Evolutionary conservation across 1,140 invertebrate species (phyloP).

Genomic region (Campoletis sonorensis): DNA sequence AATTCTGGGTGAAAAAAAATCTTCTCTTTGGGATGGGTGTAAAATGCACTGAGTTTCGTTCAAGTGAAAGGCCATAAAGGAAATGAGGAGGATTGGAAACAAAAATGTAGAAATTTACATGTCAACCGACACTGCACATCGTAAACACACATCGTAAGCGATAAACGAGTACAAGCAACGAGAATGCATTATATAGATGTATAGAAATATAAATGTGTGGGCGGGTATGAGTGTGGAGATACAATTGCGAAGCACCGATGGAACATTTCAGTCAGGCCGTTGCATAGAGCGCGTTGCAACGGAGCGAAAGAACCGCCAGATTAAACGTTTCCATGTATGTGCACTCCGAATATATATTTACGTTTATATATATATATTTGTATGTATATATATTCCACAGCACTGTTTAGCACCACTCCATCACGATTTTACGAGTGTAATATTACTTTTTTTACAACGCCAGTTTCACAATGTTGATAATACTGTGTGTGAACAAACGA

Average conservation of each 20-base stretch:
- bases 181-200: not conserved
- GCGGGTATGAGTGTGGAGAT: not conserved
- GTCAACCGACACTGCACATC: slow-evolving; percentile 36
- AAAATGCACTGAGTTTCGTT: not conserved
- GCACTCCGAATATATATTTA: too few species aligned
- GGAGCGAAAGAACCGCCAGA: slow-evolving; percentile 48
- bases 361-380: not conserved
- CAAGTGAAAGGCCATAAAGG: slow-evolving; percentile 28
- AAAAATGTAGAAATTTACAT: slow-evolving; percentile 33
- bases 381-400: not conserved
- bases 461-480: too few species aligned
- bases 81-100: not conserved
- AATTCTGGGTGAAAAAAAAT: too few species aligned
- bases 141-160: slow-evolving; percentile 50
- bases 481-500: too few species aligned
- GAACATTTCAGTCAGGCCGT: slow-evolving; percentile 41
- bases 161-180: slow-evolving; percentile 44
- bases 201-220: not conserved
- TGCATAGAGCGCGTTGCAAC: slow-evolving; percentile 42
- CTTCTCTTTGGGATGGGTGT: not conserved
- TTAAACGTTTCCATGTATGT: slow-evolving; percentile 49
- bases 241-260: not conserved
- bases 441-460: not conserved
- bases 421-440: slow-evolving; percentile 13
- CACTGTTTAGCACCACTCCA: slow-evolving; percentile 22